Evolutionary conservation across 2,113 vertebrate genomes (phyloP), one percentile per base, ranked within the genome.

Genomic region (Brienomyrus brachyistius): DNA sequence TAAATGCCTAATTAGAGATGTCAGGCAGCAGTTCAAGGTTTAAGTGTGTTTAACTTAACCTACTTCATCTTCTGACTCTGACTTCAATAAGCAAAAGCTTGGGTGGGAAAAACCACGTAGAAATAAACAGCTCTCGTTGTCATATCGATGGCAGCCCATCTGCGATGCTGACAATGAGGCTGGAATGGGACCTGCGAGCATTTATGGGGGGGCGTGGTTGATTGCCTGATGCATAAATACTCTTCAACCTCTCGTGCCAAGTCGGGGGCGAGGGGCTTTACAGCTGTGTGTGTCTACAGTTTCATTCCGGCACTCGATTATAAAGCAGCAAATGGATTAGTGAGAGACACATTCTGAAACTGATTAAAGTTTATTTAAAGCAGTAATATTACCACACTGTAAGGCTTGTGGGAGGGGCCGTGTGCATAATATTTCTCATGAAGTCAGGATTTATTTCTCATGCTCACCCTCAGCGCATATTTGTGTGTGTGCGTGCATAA

Each of bases 311-410:
- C 88, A 51, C 48, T n/a, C 80, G 51, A 84, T 89, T 91, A 87
- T 90, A 92, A 91, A 90, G 85, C 52, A 88, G 88, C 91, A 91
- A 91, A 91, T 88, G 89, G 91, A 91, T 93, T 90, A 91, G 88
- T 91, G 40, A 91, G 91, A 86, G 87, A 80, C 90, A 86, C 90
- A 92, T 91, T 91, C 88, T 89, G 90, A 93, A 93, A 91, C 90
- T 92, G 91, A 92, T 93, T 92, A 90, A 90, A 93, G 90, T 91
- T 92, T 92, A 93, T 93, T 93, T 91, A 91, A 92, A 92, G 91
- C 31, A 35, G 89, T 80, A 87, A 91, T 88, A 89, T 90, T 40
- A 83, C 90, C 89, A 90, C 91, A 89, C 91, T 89, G 87, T 54
- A 70, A 85, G 90, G 47, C 90, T 89, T 66, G 43, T 83, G 90